A percentile compares a stretch with the other conserved stretches of the same genome.
Conservation (phyloP, 2,113 vertebrate species). For the Microtus montanus region DNA sequence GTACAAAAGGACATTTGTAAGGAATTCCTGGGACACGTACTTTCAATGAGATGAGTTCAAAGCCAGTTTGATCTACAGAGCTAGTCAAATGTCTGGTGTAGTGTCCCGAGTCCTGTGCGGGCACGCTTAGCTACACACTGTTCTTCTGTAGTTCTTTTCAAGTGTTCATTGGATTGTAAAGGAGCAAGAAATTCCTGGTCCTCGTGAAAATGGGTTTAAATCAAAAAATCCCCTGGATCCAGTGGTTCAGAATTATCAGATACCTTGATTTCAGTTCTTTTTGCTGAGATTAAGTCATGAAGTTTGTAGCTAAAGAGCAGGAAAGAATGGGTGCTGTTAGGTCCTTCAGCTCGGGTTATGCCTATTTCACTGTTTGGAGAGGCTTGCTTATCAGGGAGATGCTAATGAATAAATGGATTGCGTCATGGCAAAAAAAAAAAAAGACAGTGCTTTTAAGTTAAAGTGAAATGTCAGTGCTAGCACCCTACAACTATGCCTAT, state of each 20-base stretch:
- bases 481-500: not conserved
- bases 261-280: not conserved
- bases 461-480: not conserved
- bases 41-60: not conserved
- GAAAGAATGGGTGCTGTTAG: not conserved
- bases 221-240: not conserved
- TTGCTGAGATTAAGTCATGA: not conserved
- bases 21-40: not conserved
- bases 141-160: not conserved
- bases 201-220: not conserved
- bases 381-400: not conserved
- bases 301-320: not conserved
- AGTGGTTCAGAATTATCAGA: not conserved
- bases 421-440: not conserved
- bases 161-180: not conserved
- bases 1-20: constrained; percentile 52
- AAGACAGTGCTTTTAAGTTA: not conserved
- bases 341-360: not conserved
- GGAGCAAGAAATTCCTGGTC: not conserved
- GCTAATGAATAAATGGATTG: not conserved
- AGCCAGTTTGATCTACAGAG: too few species aligned
- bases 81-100: not conserved
- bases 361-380: not conserved
- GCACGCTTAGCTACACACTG: not conserved
- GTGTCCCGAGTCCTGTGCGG: not conserved